Evolutionary conservation across 2,797 vertebrate species (phyloP), one percentile per base, ranked within the genome.

Genomic region (Bovichtus variegatus): DNA sequence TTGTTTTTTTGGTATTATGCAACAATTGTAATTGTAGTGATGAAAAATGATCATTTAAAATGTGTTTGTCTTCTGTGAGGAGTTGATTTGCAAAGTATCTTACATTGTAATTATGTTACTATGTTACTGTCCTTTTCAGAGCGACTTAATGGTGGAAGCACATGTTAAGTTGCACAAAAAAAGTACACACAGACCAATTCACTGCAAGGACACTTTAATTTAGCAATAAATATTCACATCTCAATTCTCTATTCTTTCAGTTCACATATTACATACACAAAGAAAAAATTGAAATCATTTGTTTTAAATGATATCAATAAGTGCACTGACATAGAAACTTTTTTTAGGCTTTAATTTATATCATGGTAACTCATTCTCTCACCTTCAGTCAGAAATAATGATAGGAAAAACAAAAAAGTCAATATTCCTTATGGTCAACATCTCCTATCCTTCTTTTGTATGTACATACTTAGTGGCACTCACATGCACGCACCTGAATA

Each of bases 181-280:
- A 79, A 89, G 15, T 29, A 71, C 73, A 89, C 79, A 75, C 10
- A 73, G 49, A 71, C 85, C 62, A 80, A 71, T 86, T 92, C 92
- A 95, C 94, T 93, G 93, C 95, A 94, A 95, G 94, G 94, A 95
- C 94, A 95, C 94, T 96, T 95, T 96, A 94, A 93, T 95, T 94
- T 90, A 95, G 95, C 95, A 96, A 96, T 96, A 96, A 95, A 96
- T 96, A 96, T 95, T 94, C 92, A 96, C 94, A 95, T 95, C 87
- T 95, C 88, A 91, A 70, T 90, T 95, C 91, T 94, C 87, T 94
- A 93, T 92, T 95, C 94, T 92, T 94, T 91, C 91, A 92, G 87
- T 92, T 89, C 91, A 95, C 91, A 86, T 85, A 87, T 83, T 93
- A 94, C 94, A 93, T 91, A 93, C 92, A 95, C 90, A 95, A 94